Conservation (phyloP, 2,113 vertebrate species). For the Orientallactaga bullata region DNA sequence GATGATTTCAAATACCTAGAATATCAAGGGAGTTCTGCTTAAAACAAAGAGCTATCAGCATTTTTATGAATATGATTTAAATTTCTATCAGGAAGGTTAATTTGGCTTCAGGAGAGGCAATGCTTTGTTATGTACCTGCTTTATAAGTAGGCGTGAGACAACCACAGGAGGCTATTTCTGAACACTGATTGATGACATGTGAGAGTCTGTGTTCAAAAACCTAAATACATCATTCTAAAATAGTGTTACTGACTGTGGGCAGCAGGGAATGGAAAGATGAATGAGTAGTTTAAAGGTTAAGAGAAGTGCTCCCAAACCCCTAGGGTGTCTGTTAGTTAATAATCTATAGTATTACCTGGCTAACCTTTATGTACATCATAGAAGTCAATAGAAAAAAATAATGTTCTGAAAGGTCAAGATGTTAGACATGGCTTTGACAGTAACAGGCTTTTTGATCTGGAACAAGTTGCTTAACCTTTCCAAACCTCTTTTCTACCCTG, state of each 20-base stretch:
- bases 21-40: not conserved
- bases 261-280: not conserved
- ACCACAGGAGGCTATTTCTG: constrained; percentile 9
- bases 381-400: not conserved
- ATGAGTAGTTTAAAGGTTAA: not conserved
- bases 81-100: not conserved
- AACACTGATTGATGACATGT: not conserved
- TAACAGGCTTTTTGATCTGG: not conserved
- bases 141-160: not conserved
- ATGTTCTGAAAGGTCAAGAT: constrained; percentile 4
- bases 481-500: constrained; percentile 2
- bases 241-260: not conserved
- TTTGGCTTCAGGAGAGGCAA: not conserved
- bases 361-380: not conserved
- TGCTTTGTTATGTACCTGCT: not conserved
- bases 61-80: constrained; percentile 8
- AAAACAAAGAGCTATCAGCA: not conserved
- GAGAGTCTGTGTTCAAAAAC: constrained; percentile 36
- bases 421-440: constrained; percentile 23
- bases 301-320: not conserved
- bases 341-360: not conserved
- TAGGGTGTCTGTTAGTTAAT: not conserved
- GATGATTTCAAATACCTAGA: not conserved
- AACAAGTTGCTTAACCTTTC: not conserved
- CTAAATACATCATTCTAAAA: not conserved